Conservation (phyloP, 2,888 invertebrate species). For the Ypsolopha scabrella region DNA sequence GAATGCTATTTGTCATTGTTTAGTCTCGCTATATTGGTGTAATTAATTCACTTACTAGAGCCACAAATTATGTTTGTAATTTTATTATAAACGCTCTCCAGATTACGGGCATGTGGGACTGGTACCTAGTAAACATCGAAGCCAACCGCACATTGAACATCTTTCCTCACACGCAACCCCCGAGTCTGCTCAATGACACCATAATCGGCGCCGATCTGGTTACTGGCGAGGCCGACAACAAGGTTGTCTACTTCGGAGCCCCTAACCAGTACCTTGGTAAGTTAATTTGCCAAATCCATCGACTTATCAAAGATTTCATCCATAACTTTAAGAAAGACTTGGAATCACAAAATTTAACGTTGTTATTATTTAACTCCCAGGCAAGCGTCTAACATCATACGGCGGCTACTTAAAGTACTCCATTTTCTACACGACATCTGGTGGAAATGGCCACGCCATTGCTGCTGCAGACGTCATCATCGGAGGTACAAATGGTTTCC, state of each 20-base stretch:
- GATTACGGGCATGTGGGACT: slow-evolving; percentile 74
- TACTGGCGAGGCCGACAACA: slow-evolving; percentile 38
- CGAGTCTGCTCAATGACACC: slow-evolving; percentile 49
- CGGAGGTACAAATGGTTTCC: slow-evolving; percentile 77
- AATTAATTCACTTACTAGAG: too few relatives aligned
- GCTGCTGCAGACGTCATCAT: slow-evolving; percentile 86
- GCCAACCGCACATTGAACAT: slow-evolving; percentile 50
- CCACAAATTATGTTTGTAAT: too few relatives aligned
- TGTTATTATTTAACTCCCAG: slow-evolving; percentile 18
- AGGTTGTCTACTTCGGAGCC: slow-evolving; percentile 81
- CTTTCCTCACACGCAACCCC: slow-evolving; percentile 28
- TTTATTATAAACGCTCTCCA: too few relatives aligned
- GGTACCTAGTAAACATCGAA: slow-evolving; percentile 73
- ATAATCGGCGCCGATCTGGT: slow-evolving; percentile 64
- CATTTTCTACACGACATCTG: slow-evolving; percentile 74
- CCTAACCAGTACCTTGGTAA: slow-evolving; percentile 77
- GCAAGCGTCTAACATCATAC: slow-evolving; percentile 89
- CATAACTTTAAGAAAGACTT: neutral
- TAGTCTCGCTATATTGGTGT: too few relatives aligned
- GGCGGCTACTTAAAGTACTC: slow-evolving; percentile 87
- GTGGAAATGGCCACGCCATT: slow-evolving; percentile 71
- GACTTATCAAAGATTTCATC: too few relatives aligned
- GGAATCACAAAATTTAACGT: neutral
- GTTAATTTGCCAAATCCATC: slow-evolving; percentile 2
- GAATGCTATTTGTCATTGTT: too few relatives aligned